Conservation (phyloP, 2,888 invertebrate genomes). For the Acanthoscelides obtectus region DNA sequence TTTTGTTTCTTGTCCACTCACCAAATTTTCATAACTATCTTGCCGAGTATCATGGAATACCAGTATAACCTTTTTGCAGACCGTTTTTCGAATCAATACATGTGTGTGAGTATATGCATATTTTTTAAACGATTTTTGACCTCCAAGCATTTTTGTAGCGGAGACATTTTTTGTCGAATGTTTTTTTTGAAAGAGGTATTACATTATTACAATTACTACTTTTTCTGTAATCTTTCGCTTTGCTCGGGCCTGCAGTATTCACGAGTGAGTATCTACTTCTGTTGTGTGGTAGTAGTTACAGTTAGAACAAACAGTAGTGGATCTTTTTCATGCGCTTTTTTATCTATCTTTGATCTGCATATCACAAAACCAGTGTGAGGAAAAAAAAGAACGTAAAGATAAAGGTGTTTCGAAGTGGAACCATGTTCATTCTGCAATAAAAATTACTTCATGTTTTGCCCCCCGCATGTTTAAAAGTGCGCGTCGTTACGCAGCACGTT, state of each 20-base stretch:
- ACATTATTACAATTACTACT: constrained; percentile 46
- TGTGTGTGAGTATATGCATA: constrained; percentile 60
- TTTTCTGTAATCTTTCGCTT: constrained; percentile 64
- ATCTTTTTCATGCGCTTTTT: neutral
- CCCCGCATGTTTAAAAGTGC: no score
- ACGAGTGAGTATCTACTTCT: constrained; percentile 66
- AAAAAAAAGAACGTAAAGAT: no score
- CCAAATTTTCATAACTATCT: neutral
- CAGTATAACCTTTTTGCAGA: neutral
- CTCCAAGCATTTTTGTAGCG: constrained; percentile 51
- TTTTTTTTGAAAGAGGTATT: constrained; percentile 34
- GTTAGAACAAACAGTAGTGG: neutral
- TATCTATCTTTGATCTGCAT: neutral
- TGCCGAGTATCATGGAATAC: neutral
- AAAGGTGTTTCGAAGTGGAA: no score
- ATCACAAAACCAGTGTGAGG: no score
- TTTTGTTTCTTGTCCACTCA: neutral
- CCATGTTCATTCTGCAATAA: no score
- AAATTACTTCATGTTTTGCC: no score
- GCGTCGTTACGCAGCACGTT: no score
- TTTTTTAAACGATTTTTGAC: constrained; percentile 35
- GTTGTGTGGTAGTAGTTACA: constrained; percentile 41
- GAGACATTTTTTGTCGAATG: constrained; percentile 34
- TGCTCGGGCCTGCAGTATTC: constrained; percentile 64
- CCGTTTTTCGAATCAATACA: constrained; percentile 54